Percentiles rank a stretch among this genome's conserved stretches.
These are phyloP conservation scores for Magallana ariakensis DNA, from an alignment of 1,140 invertebrate species.

Conservation along the genomic window DNA sequence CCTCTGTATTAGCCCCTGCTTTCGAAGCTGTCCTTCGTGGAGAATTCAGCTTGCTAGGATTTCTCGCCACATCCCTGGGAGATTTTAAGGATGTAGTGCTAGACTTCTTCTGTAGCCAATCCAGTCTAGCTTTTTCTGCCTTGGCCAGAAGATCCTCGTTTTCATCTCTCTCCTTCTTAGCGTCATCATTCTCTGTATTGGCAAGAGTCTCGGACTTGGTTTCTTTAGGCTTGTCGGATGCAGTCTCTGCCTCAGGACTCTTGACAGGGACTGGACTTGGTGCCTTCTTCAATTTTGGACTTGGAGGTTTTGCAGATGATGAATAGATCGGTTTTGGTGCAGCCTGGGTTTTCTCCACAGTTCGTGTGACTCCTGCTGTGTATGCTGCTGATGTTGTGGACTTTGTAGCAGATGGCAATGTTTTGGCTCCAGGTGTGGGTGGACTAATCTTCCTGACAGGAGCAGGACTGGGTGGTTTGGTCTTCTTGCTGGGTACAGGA, in stretches of 20 bases:
- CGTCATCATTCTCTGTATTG: slow-evolving; percentile 32
- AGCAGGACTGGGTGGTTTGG: slow-evolving; percentile 43
- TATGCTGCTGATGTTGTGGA: slow-evolving; percentile 11
- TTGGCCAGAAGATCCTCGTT: slow-evolving; percentile 68
- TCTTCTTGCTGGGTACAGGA: slow-evolving; percentile 20
- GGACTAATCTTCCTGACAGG: neutral
- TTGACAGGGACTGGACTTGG: neutral
- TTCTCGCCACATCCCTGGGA: slow-evolving; percentile 53
- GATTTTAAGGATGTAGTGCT: slow-evolving; percentile 48
- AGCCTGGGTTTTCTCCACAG: slow-evolving; percentile 6
- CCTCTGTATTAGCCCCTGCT: neutral
- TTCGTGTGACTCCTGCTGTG: neutral
- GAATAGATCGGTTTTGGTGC: slow-evolving; percentile 32
- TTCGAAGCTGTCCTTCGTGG: neutral
- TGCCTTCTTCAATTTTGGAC: slow-evolving; percentile 28
- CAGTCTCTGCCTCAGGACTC: neutral
- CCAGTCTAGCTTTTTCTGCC: slow-evolving; percentile 74
- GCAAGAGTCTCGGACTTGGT: neutral
- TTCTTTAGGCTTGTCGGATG: slow-evolving; percentile 10
- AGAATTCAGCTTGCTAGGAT: slow-evolving; percentile 52
- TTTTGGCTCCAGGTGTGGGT: neutral
- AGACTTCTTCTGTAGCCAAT: slow-evolving; percentile 70
- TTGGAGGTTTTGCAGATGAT: slow-evolving; percentile 11
- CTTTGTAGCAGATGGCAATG: neutral
- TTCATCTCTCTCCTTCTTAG: neutral